Evolutionary conservation across 2,888 invertebrate genomes (phyloP).

Genomic region (Calameuta pallipes): DNA sequence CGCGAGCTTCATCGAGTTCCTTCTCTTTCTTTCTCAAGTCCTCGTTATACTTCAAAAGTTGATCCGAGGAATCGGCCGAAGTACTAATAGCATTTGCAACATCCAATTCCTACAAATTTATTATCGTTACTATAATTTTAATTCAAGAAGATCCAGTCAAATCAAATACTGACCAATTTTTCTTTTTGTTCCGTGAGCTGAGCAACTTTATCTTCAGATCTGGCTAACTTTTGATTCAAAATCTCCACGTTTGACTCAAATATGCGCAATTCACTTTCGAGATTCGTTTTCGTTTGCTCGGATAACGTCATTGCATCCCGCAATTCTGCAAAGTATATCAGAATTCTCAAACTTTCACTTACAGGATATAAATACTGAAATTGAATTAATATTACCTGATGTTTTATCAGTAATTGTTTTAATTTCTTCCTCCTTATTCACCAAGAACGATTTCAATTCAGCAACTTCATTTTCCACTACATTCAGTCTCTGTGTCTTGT

Average conservation of each 20-base stretch:
- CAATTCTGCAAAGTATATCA: slow-evolving; percentile 45
- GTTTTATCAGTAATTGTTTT: slow-evolving; percentile 53
- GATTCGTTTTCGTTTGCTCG: slow-evolving; percentile 54
- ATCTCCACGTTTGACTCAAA: slow-evolving; percentile 62
- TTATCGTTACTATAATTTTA: background rate
- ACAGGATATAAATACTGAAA: background rate
- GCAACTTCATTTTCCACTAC: slow-evolving; percentile 53
- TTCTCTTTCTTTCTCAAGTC: slow-evolving; percentile 60
- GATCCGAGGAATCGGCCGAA: slow-evolving; percentile 71
- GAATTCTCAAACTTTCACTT: background rate
- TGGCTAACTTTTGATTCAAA: slow-evolving; percentile 70
- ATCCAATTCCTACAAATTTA: slow-evolving; percentile 67
- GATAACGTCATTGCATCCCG: slow-evolving; percentile 51
- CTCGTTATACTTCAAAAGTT: slow-evolving; percentile 62
- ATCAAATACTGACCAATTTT: slow-evolving; percentile 64
- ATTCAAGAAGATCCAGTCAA: slow-evolving; percentile 4
- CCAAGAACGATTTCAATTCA: slow-evolving; percentile 48
- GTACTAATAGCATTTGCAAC: slow-evolving; percentile 72
- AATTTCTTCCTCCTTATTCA: slow-evolving; percentile 57
- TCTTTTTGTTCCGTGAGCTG: slow-evolving; percentile 72
- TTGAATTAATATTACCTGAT: slow-evolving; percentile 38
- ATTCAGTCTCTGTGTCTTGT: slow-evolving; percentile 45
- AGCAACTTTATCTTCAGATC: slow-evolving; percentile 70
- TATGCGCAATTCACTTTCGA: slow-evolving; percentile 53
- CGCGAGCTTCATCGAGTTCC: slow-evolving; percentile 54